Percentiles rank a stretch among this genome's conserved stretches.
phyloP scores from a whole-genome alignment of 2,113 vertebrate species.

The Neoarius graeffei region DNA sequence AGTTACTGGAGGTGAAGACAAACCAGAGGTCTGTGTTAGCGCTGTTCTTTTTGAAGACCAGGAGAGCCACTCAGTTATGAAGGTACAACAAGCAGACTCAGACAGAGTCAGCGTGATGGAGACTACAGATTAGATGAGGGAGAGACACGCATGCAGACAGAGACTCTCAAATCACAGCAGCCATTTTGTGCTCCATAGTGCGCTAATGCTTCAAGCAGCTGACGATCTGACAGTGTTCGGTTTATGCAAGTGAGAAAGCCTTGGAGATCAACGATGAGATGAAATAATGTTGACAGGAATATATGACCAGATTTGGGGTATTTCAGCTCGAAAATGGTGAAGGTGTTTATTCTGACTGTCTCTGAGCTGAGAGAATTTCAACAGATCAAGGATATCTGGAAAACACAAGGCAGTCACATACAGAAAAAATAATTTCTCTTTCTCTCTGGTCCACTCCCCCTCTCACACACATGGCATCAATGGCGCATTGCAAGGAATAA shows the following conservation, averaged over 20 bases:
- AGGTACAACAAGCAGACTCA: conserved; percentile 25
- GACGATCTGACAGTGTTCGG: background rate
- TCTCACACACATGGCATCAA: conserved; percentile 11
- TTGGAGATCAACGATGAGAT: background rate
- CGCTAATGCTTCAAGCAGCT: conserved; percentile 10
- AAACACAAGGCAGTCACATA: background rate
- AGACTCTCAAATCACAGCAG: conserved; percentile 11
- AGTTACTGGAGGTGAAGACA: background rate
- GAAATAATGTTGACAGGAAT: background rate
- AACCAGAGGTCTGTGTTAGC: background rate
- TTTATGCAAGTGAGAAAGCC: background rate
- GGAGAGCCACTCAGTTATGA: conserved; percentile 11
- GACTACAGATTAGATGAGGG: conserved; percentile 23
- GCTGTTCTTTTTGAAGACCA: background rate
- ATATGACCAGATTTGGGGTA: background rate
- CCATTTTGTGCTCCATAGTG: conserved; percentile 40
- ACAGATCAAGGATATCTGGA: background rate
- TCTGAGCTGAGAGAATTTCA: conserved; percentile 1
- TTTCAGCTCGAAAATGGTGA: background rate
- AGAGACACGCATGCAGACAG: background rate
- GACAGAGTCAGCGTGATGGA: conserved; percentile 1
- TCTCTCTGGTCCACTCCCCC: background rate
- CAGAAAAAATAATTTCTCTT: background rate
- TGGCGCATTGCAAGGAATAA: conserved; percentile 16
- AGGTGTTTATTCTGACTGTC: background rate